These are phyloP conservation scores for Nematolebias whitei DNA, from an alignment of 2,113 vertebrate genomes.

Conservation along the genomic window DNA sequence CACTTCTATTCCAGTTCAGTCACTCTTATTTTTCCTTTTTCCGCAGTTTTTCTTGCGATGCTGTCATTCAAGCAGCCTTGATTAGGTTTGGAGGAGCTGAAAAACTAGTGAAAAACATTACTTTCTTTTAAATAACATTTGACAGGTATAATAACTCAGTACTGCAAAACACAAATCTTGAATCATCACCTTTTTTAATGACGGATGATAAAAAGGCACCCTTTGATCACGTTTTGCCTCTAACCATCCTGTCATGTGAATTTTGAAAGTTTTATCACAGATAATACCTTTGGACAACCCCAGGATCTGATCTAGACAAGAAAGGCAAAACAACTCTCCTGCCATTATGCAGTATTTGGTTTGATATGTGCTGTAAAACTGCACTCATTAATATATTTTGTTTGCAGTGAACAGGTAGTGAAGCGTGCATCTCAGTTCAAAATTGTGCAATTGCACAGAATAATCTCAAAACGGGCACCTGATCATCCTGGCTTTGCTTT, in stretches of 20 bases:
- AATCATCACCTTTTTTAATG: constrained; percentile 31
- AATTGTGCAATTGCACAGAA: constrained; percentile 40
- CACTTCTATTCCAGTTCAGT: constrained; percentile 74
- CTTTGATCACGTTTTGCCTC: constrained; percentile 57
- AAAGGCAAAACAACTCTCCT: constrained; percentile 40
- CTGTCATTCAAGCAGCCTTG: constrained; percentile 63
- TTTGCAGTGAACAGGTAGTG: constrained; percentile 25
- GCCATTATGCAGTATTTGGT: constrained; percentile 28
- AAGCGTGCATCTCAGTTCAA: constrained; percentile 18
- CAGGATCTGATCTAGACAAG: constrained; percentile 52
- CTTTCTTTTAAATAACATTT: constrained; percentile 40
- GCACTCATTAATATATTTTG: constrained; percentile 7
- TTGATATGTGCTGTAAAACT: constrained; percentile 33
- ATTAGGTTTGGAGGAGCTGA: constrained; percentile 32
- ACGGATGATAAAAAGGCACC: constrained; percentile 45
- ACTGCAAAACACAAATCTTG: constrained; percentile 38
- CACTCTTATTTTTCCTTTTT: constrained; percentile 68
- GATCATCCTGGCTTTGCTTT: constrained; percentile 61
- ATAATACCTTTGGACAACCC: constrained; percentile 55
- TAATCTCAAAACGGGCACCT: constrained; percentile 70
- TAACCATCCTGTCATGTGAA: constrained; percentile 54
- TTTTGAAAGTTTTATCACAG: constrained; percentile 57
- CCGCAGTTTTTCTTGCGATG: constrained; percentile 56
- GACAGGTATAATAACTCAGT: constrained; percentile 60
- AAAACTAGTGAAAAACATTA: constrained; percentile 27